Evolutionary conservation across 2,113 vertebrate species (phyloP), one percentile per base, ranked within the genome.

Genomic region (Ptilonorhynchus violaceus): DNA sequence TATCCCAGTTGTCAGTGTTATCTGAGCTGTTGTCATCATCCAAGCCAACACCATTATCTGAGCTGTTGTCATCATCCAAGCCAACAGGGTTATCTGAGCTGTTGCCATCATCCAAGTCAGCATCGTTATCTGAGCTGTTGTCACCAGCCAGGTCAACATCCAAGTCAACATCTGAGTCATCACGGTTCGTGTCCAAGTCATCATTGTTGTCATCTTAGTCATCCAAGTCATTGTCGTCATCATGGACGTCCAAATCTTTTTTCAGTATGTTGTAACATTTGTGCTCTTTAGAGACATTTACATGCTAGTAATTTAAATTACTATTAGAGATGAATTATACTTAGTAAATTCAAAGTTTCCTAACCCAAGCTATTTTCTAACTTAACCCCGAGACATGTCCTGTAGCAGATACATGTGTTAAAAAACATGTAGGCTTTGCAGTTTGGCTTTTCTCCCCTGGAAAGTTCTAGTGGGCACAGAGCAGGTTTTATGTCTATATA

Each of bases 151-250:
- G 15, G 27, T 13, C 67, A 44, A 2, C 19, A 35, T 11, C 46
- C 37, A 15, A 22, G 25, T 4, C 63, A 68, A 19, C 55, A n/a
- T 20, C 74, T 53, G 55, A 47, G 55, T 47, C 66, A n/a, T 25
- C 49, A 1, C 2, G 41, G 85, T 30, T 23, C 15, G 0, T 4
- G 39, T 4, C 59, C 69, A 64, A 4, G 11, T 6, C 69, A 10
- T 4, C 11, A 22, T 27, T 18, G 15, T 0, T 60, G 18, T 28
- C 24, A 23, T 5, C 39, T 30, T 6, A 39, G 12, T 21, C 56
- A 63, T 9, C n/a, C 20, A 4, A 5, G 0, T 11, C 5, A 0
- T 5, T 9, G 53, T 19, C 20, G 0, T 24, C 41, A 23, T 13
- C 7, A 1, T 9, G 41, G 47, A 7, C 30, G 3, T 10, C 30